Evolutionary conservation across 2,797 vertebrate species (phyloP).

Genomic region (Glyptemys insculpta): DNA sequence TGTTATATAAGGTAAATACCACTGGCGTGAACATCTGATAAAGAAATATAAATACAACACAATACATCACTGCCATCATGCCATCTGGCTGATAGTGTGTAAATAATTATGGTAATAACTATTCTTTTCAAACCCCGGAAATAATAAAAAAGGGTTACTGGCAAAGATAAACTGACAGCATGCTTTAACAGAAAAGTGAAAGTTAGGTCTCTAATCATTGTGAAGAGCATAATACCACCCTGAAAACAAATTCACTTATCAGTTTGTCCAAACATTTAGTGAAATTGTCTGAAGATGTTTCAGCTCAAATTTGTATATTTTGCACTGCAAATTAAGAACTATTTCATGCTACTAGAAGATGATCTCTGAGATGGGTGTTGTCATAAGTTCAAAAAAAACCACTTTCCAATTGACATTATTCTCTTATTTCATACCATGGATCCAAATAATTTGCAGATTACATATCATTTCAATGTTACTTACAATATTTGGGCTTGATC

Average conservation of each 20-base stretch:
- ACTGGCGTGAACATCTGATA: conserved; percentile 41
- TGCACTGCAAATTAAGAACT: neutral
- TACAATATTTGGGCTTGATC: neutral
- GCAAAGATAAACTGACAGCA: conserved; percentile 26
- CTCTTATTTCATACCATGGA: neutral
- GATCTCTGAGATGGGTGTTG: neutral
- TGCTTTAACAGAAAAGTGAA: neutral
- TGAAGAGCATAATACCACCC: neutral
- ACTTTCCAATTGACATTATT: neutral
- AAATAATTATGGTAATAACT: conserved; percentile 17
- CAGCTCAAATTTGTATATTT: neutral
- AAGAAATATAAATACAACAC: conserved; percentile 32
- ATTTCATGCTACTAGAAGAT: neutral
- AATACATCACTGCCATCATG: conserved; percentile 12
- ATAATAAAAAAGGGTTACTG: neutral
- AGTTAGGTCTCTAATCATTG: neutral
- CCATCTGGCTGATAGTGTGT: conserved; percentile 45
- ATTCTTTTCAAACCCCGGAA: conserved; percentile 8
- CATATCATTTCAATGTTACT: neutral
- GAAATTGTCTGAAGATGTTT: neutral
- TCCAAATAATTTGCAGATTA: neutral
- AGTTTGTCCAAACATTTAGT: neutral
- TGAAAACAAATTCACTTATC: conserved; percentile 23
- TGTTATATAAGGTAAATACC: conserved; percentile 49
- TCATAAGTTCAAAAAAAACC: neutral